These are phyloP conservation scores for Takifugu rubripes DNA, from an alignment of 2,797 vertebrate genomes.

Conservation along the genomic window DNA sequence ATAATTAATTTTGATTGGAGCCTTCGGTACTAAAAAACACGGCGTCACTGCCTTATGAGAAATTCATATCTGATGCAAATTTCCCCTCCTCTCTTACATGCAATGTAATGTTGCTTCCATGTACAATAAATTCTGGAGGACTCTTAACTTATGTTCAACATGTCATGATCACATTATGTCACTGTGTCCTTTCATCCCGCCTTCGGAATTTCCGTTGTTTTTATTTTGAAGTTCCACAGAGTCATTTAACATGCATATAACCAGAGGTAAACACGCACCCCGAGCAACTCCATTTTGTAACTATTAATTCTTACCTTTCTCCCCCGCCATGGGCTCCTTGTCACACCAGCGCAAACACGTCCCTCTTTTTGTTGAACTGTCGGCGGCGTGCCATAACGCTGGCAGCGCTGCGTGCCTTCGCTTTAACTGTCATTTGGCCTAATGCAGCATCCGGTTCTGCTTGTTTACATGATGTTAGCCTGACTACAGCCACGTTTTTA, in stretches of 20 bases:
- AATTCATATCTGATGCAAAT: slow-evolving; percentile 87
- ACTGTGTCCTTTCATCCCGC: slow-evolving; percentile 49
- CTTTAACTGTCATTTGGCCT: slow-evolving; percentile 69
- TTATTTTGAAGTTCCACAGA: slow-evolving; percentile 67
- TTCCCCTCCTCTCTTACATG: slow-evolving; percentile 73
- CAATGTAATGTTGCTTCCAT: slow-evolving; percentile 69
- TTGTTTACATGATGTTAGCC: slow-evolving; percentile 66
- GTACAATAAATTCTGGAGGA: slow-evolving; percentile 79
- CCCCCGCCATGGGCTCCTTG: slow-evolving; percentile 54
- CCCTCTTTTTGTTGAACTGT: slow-evolving; percentile 63
- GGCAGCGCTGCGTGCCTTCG: slow-evolving; percentile 42
- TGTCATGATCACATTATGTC: slow-evolving; percentile 71
- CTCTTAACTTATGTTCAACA: slow-evolving; percentile 77
- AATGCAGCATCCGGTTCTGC: slow-evolving; percentile 64
- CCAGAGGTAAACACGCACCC: slow-evolving; percentile 80
- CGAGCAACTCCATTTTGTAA: slow-evolving; percentile 78
- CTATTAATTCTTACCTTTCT: slow-evolving; percentile 78
- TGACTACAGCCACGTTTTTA: slow-evolving; percentile 45
- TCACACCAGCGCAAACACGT: slow-evolving; percentile 65
- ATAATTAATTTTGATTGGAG: slow-evolving; percentile 90
- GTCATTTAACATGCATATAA: slow-evolving; percentile 79
- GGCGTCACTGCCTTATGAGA: slow-evolving; percentile 78
- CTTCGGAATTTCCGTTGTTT: slow-evolving; percentile 67
- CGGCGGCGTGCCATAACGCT: slow-evolving; percentile 50
- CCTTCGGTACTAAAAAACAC: slow-evolving; percentile 80